These are phyloP conservation scores for Lutraria rhynchaena DNA, from an alignment of 1,140 invertebrate genomes.

Conservation along the genomic window DNA sequence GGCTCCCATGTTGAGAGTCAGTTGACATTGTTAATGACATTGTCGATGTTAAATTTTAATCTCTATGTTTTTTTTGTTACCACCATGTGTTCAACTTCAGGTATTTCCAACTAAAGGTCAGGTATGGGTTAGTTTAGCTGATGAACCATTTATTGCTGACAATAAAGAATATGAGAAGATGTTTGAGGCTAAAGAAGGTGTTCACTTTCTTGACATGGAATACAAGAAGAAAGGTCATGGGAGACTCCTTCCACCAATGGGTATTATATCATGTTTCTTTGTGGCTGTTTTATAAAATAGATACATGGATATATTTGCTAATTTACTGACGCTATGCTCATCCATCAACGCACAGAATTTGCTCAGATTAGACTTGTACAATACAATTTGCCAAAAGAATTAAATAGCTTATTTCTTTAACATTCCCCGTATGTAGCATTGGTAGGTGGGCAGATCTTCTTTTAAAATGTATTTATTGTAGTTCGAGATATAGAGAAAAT, in stretches of 20 bases:
- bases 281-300: not conserved
- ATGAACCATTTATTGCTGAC: slow-evolving; percentile 76
- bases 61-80: not conserved
- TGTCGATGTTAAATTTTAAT: slow-evolving; percentile 10
- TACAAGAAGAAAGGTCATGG: slow-evolving; percentile 27
- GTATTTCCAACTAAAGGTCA: slow-evolving; percentile 71
- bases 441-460: too few species aligned
- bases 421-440: too few species aligned
- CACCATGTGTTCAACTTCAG: slow-evolving; percentile 41
- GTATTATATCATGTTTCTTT: not conserved
- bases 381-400: too few species aligned
- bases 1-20: too few species aligned
- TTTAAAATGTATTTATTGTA: too few species aligned
- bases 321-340: not conserved
- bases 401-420: too few species aligned
- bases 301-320: not conserved
- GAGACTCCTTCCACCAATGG: not conserved
- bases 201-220: slow-evolving; percentile 72
- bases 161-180: slow-evolving; percentile 74
- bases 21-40: not conserved
- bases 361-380: too few species aligned
- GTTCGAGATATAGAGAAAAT: too few species aligned
- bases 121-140: slow-evolving; percentile 70
- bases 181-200: slow-evolving; percentile 71
- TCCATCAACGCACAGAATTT: too few species aligned